Percentiles rank a stretch among this genome's conserved stretches.
These are phyloP conservation scores for Falco cherrug DNA, from an alignment of 2,797 vertebrate species.

Conservation along the genomic window DNA sequence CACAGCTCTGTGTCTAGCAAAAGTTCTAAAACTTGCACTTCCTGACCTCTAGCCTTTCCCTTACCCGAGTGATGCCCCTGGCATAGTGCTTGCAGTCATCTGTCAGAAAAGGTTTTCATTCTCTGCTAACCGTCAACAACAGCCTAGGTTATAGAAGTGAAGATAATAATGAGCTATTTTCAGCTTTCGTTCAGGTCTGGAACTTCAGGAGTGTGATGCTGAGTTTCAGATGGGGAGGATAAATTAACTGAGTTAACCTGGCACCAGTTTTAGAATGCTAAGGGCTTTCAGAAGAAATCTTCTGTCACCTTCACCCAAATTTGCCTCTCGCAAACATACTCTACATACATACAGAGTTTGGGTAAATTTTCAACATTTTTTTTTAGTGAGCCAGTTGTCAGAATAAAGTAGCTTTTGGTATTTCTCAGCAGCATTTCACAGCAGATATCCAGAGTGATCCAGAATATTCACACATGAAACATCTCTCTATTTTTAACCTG, in stretches of 20 bases:
- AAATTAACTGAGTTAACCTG: not conserved
- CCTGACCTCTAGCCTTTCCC: not conserved
- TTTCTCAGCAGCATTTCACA: not conserved
- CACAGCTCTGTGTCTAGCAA: not conserved
- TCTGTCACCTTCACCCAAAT: not conserved
- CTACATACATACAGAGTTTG: not conserved
- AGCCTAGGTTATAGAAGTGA: not conserved
- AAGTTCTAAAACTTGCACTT: not conserved
- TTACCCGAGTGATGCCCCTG: not conserved
- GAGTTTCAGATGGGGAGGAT: not conserved
- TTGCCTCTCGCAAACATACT: not conserved
- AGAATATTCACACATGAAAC: not conserved
- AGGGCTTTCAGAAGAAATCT: not conserved
- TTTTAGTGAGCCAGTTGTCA: not conserved
- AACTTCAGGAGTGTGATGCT: not conserved
- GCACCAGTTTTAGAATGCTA: not conserved
- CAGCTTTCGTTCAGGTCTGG: not conserved
- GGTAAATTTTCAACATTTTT: not conserved
- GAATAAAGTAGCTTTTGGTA: not conserved
- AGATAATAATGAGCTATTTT: not conserved
- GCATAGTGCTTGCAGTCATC: not conserved
- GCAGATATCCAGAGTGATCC: not conserved
- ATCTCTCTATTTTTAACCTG: conserved; percentile 4
- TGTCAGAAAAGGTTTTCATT: not conserved
- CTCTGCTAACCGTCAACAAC: not conserved